A percentile compares a stretch with the other conserved stretches of the same genome.
These are phyloP conservation scores for Perdita meconis DNA, from an alignment of 2,888 invertebrate species.

Conservation along the genomic window DNA sequence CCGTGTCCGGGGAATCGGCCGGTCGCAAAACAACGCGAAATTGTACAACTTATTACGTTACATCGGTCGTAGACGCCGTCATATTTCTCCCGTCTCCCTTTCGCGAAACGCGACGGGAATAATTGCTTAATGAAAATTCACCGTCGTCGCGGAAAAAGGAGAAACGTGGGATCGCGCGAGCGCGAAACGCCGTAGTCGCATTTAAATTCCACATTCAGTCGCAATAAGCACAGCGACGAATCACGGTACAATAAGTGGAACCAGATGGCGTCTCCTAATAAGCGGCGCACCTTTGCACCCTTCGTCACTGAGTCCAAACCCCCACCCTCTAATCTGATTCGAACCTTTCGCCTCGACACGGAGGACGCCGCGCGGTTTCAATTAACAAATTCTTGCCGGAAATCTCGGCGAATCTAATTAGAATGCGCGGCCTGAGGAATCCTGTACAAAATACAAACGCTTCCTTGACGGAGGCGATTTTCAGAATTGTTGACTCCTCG, in stretches of 20 bases:
- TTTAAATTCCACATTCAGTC: slow-evolving; percentile 62
- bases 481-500: no score
- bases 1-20: not conserved
- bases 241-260: slow-evolving; percentile 69
- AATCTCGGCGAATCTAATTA: slow-evolving; percentile 48
- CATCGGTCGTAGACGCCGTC: slow-evolving; percentile 28
- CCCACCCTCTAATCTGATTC: slow-evolving; percentile 53
- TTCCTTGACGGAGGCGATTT: slow-evolving; percentile 10
- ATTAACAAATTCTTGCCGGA: slow-evolving; percentile 68
- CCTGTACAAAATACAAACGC: not conserved
- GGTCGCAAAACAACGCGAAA: slow-evolving; percentile 1
- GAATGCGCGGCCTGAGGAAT: slow-evolving; percentile 22
- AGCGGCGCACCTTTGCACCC: slow-evolving; percentile 58
- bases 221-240: slow-evolving; percentile 63
- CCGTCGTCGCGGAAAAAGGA: slow-evolving; percentile 25
- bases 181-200: slow-evolving; percentile 34
- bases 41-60: slow-evolving; percentile 38
- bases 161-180: slow-evolving; percentile 16
- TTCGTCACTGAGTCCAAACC: slow-evolving; percentile 27
- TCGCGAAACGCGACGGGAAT: slow-evolving; percentile 23
- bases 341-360: slow-evolving; percentile 14
- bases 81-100: slow-evolving; percentile 25
- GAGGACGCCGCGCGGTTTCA: slow-evolving; percentile 47
- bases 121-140: slow-evolving; percentile 56
- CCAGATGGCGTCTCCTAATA: slow-evolving; percentile 71